These are phyloP conservation scores for Apaloderma vittatum DNA, from an alignment of 2,113 vertebrate species.

Conservation along the genomic window DNA sequence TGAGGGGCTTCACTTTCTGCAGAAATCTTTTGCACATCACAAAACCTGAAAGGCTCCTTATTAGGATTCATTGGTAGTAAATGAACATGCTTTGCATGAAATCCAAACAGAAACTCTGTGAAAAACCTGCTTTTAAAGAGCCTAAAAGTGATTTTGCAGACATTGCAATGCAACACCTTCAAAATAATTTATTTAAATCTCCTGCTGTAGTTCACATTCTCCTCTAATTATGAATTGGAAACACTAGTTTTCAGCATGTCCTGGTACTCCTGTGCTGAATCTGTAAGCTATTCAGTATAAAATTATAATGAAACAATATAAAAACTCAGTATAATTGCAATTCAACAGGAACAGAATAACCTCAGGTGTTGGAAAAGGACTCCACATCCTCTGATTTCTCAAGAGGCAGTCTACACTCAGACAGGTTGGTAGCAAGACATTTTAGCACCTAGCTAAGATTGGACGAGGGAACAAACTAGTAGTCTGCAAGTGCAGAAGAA, in stretches of 20 bases:
- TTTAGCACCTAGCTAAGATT: background rate
- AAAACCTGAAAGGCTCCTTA: slow-evolving; percentile 41
- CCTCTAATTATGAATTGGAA: slow-evolving; percentile 24
- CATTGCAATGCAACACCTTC: background rate
- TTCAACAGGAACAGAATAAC: background rate
- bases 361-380: background rate
- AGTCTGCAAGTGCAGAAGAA: background rate
- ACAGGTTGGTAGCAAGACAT: background rate
- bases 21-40: slow-evolving; percentile 48
- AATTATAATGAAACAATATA: slow-evolving; percentile 25
- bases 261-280: background rate
- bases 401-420: background rate
- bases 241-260: background rate
- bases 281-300: background rate
- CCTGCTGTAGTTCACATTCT: background rate
- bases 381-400: background rate
- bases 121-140: slow-evolving; percentile 39
- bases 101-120: slow-evolving; percentile 29
- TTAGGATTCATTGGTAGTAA: slow-evolving; percentile 55
- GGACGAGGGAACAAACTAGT: background rate
- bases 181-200: slow-evolving; percentile 64
- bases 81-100: slow-evolving; percentile 46
- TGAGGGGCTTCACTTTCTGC: background rate
- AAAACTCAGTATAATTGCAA: background rate
- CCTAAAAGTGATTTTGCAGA: slow-evolving; percentile 37